Base-by-base conservation (phyloP, 2,797 vertebrate genomes). In the Erethizon dorsatum region DNA sequence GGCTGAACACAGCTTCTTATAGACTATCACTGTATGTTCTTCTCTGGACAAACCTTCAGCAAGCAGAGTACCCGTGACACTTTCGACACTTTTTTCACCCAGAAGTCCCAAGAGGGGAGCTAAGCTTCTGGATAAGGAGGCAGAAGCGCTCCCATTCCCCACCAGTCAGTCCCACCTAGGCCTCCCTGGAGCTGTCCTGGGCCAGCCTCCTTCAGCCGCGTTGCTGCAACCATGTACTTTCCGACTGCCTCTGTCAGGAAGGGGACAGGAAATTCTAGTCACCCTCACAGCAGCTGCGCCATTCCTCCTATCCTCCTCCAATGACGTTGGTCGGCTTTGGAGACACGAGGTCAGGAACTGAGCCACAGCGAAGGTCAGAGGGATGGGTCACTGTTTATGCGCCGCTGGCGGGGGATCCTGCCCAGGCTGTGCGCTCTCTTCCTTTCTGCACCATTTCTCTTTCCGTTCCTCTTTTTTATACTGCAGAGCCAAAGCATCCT, bases 201-300 rank as follows among this genome's bases (percentile, higher is more conserved):
- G 54, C 37, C 52, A 87, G 83, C 95, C 96, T 98, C 98, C 94
- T 90, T 94, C 96, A 93, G 95, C 75, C 91, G 84, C 97, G 98
- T 98, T 99, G 98, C 96, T 98, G 98, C 98, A 99, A 99, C 98
- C 97, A 97, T 98, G 98, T 98, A 95, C 97, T 99, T 99, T 98
- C 98, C 98, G 98, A 98, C 98, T 98, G 98, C 95, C 98, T 98
- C 98, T 98, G 98, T 99, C 99, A 99, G 99, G 99, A 99, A 99
- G 99, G 99, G 99, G 99, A 99, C 99, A 99, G 99, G 99, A 99
- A 99, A 99, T 99, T 99, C 98, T 99, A 99, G 99, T 99, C 99
- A 99, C 99, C 98, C 98, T 99, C 98, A 97, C 97, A 98, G 98
- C 99, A 98, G 99, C 99, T 98, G 99, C 87, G 96, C 98, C 98